Evolutionary conservation across 2,113 vertebrate species (phyloP).

Genomic region (Falcunculus frontatus): DNA sequence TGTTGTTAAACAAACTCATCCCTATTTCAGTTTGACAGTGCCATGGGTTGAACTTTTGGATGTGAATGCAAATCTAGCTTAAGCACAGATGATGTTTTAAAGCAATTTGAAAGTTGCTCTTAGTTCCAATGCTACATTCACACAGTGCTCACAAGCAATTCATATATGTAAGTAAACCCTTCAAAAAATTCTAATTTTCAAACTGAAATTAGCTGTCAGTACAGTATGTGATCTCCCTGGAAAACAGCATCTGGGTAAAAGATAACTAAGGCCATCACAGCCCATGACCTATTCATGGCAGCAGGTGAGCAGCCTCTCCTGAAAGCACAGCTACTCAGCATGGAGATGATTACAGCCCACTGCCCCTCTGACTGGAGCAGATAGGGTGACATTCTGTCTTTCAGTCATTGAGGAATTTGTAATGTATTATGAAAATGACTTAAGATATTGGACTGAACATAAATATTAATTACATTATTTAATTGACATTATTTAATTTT

Average conservation of each 20-base stretch:
- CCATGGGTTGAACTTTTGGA: constrained; percentile 10
- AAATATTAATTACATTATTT: background rate
- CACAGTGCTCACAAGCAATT: background rate
- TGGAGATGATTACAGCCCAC: background rate
- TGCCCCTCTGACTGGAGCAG: background rate
- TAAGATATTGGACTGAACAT: background rate
- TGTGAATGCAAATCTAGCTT: constrained; percentile 2
- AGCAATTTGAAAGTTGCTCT: background rate
- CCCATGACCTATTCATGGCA: background rate
- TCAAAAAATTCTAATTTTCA: constrained; percentile 2
- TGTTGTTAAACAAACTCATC: constrained; percentile 53
- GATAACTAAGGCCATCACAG: background rate
- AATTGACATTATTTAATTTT: background rate
- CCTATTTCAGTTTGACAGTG: constrained; percentile 5
- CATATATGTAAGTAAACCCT: background rate
- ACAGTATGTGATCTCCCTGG: background rate
- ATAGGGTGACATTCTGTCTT: background rate
- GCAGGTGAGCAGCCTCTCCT: background rate
- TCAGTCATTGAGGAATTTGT: background rate
- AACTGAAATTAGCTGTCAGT: background rate
- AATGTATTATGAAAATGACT: background rate
- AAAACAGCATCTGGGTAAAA: background rate
- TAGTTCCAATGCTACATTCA: background rate
- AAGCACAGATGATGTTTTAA: background rate
- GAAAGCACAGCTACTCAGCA: background rate